phyloP scores from a whole-genome alignment of 2,113 vertebrate genomes.

The Calyptomena viridis region DNA sequence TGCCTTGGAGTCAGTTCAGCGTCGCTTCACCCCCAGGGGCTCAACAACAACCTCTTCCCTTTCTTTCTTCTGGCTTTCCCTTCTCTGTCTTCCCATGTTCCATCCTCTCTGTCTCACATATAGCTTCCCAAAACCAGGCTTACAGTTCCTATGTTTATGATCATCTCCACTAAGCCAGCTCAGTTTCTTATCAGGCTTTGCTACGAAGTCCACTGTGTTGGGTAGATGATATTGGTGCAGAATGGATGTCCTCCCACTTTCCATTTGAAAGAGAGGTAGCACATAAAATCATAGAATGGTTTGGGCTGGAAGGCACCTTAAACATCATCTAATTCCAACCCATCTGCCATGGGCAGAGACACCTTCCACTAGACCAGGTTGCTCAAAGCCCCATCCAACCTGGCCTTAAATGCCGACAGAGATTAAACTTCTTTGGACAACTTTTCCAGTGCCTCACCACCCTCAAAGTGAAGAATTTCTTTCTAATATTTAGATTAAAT shows the following conservation, averaged over 20 bases:
- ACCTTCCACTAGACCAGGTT: background rate
- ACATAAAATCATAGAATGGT: background rate
- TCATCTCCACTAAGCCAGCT: background rate
- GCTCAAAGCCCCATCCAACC: background rate
- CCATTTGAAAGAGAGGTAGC: background rate
- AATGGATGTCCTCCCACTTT: background rate
- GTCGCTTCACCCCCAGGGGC: background rate
- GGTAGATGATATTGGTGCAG: background rate
- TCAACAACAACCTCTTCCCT: background rate
- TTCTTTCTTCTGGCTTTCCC: background rate
- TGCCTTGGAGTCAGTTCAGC: background rate
- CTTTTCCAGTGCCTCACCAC: background rate
- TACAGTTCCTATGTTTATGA: background rate
- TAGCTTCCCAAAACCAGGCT: background rate
- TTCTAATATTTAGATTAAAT: background rate
- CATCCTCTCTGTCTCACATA: background rate
- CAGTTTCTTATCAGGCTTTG: background rate
- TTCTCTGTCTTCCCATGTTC: background rate
- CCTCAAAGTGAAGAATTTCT: background rate
- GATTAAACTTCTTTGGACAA: background rate
- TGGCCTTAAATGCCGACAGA: background rate
- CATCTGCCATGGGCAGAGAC: background rate
- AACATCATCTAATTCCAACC: background rate
- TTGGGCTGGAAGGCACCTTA: background rate
- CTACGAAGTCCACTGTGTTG: background rate